A percentile compares a stretch with the other conserved stretches of the same genome.
These are phyloP conservation scores for Kryptopterus vitreolus DNA, from an alignment of 2,797 vertebrate genomes.

Conservation along the genomic window DNA sequence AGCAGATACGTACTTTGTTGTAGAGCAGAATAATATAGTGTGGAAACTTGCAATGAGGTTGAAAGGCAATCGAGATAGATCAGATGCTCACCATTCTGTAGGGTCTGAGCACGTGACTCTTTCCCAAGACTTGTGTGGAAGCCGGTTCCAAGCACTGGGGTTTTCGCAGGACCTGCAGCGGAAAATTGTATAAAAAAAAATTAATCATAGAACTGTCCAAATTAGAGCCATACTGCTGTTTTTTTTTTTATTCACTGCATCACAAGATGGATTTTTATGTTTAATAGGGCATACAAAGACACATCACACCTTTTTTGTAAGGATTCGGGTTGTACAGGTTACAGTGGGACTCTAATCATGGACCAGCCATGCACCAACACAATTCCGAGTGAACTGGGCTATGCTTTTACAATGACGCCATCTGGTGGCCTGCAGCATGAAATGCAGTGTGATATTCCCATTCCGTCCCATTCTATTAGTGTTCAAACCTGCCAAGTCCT, in stretches of 20 bases:
- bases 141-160: slow-evolving; percentile 84
- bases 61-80: neutral
- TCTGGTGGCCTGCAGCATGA: neutral
- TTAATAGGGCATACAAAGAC: neutral
- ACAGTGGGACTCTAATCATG: neutral
- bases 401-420: slow-evolving; percentile 10
- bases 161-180: slow-evolving; percentile 82
- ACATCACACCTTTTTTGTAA: neutral
- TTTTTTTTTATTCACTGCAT: slow-evolving; percentile 1
- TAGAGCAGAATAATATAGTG: neutral
- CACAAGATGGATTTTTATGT: neutral
- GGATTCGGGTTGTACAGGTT: neutral
- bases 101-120: slow-evolving; percentile 89
- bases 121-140: slow-evolving; percentile 92
- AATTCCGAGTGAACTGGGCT: neutral
- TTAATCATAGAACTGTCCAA: neutral
- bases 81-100: slow-evolving; percentile 81
- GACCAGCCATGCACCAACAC: neutral
- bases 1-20: neutral
- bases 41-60: neutral
- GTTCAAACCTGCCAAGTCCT: neutral
- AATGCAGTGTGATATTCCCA: neutral
- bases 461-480: slow-evolving; percentile 15
- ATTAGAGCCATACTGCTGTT: neutral
- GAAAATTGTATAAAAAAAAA: slow-evolving; percentile 17